Evolutionary conservation across 92 coral and sea anemone genomes (phyloP).

Genomic region (Virgularia gustaviana): DNA sequence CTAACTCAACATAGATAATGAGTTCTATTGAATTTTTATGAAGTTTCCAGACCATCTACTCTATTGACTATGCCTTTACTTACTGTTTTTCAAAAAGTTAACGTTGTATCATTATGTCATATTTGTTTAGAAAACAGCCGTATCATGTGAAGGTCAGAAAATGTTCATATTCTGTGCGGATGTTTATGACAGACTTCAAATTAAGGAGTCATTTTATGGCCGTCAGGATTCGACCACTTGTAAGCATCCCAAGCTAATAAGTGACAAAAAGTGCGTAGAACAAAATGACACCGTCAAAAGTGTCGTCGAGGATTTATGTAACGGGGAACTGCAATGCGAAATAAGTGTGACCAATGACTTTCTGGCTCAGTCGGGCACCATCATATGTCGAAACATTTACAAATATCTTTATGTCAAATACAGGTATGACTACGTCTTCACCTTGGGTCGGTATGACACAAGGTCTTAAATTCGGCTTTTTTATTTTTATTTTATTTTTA

Average conservation of each 20-base stretch:
- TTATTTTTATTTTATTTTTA: no score
- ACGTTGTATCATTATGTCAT: no score
- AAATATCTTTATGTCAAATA: constrained; percentile 80
- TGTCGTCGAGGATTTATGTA: constrained; percentile 71
- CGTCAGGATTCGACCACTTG: constrained; percentile 65
- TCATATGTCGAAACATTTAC: constrained; percentile 72
- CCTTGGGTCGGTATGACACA: no score
- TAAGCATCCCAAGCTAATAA: constrained; percentile 56
- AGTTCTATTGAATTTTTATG: neutral
- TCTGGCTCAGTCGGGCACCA: constrained; percentile 75
- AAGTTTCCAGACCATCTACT: neutral
- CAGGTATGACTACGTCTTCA: constrained; percentile 48
- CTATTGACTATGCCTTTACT: no score
- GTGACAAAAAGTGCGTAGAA: constrained; percentile 43
- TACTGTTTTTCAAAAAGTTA: no score
- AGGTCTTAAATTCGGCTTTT: no score
- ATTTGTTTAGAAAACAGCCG: constrained; percentile 49
- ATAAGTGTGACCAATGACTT: constrained; percentile 72
- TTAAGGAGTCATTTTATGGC: constrained; percentile 72
- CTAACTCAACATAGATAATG: no score
- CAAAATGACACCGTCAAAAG: constrained; percentile 32
- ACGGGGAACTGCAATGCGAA: constrained; percentile 65
- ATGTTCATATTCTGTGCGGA: constrained; percentile 65
- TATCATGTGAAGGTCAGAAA: constrained; percentile 88
- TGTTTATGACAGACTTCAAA: constrained; percentile 62